Evolutionary conservation across 2,888 invertebrate genomes (phyloP).

Genomic region (Drosophila maculinotata): DNA sequence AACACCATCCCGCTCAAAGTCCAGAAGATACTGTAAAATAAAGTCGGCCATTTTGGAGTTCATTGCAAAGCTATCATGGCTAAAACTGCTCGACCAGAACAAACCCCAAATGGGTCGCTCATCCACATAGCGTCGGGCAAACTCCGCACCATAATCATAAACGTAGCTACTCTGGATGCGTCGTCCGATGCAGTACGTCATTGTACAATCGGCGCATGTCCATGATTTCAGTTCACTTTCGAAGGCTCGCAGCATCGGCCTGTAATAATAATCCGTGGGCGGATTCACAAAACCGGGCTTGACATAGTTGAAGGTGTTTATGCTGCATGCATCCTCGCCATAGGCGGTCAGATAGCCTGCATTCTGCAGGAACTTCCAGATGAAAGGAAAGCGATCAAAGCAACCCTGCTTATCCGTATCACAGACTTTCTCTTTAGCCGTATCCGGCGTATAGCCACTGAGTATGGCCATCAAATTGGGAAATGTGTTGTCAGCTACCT

Average conservation of each 20-base stretch:
- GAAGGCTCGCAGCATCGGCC: constrained; percentile 89
- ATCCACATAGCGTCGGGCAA: constrained; percentile 87
- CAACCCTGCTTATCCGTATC: constrained; percentile 86
- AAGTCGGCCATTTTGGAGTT: constrained; percentile 88
- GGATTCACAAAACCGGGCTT: constrained; percentile 89
- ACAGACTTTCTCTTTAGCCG: constrained; percentile 85
- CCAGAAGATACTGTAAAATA: constrained; percentile 87
- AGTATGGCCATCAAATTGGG: constrained; percentile 93
- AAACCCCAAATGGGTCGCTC: constrained; percentile 88
- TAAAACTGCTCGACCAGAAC: constrained; percentile 91
- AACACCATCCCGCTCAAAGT: constrained; percentile 86
- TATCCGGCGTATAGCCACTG: constrained; percentile 87
- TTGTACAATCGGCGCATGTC: constrained; percentile 62
- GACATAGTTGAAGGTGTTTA: constrained; percentile 87
- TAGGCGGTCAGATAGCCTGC: constrained; percentile 91
- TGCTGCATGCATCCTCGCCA: constrained; percentile 89
- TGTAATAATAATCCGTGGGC: constrained; percentile 92
- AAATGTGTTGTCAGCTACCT: constrained; percentile 94
- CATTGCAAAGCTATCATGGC: constrained; percentile 88
- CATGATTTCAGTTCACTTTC: constrained; percentile 84
- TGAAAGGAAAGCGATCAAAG: constrained; percentile 89
- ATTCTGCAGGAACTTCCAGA: constrained; percentile 90
- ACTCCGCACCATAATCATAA: constrained; percentile 88
- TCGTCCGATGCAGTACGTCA: constrained; percentile 87
- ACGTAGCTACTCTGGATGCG: constrained; percentile 88